These are phyloP conservation scores for Aporophyla nigra DNA, from an alignment of 2,888 invertebrate species.

Conservation along the genomic window DNA sequence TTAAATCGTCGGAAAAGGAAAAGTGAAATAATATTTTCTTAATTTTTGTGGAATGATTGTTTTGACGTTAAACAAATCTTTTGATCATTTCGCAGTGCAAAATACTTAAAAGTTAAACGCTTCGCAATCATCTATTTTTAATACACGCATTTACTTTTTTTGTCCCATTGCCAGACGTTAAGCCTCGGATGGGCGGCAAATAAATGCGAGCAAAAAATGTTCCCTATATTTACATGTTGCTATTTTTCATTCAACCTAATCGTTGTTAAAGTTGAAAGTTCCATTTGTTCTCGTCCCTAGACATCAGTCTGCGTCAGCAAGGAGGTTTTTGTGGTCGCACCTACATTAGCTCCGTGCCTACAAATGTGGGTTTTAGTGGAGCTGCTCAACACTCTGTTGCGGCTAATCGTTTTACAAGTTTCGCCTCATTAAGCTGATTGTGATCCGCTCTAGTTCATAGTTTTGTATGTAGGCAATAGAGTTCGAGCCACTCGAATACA, in stretches of 20 bases:
- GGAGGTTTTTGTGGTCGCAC: constrained; percentile 78
- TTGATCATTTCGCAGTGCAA: neutral
- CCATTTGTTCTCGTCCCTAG: constrained; percentile 79
- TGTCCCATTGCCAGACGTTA: constrained; percentile 16
- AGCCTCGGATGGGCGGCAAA: constrained; percentile 27
- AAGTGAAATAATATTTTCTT: neutral
- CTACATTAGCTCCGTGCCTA: constrained; percentile 71
- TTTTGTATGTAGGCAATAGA: constrained; percentile 49
- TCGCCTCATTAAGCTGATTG: constrained; percentile 76
- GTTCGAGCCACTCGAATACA: constrained; percentile 26
- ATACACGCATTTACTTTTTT: neutral
- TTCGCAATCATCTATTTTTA: constrained; percentile 12
- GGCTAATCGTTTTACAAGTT: constrained; percentile 79
- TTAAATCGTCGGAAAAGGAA: neutral
- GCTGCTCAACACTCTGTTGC: constrained; percentile 71
- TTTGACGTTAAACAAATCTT: neutral
- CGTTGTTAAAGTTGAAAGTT: constrained; percentile 71
- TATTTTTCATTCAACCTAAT: constrained; percentile 74
- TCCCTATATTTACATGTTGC: constrained; percentile 63
- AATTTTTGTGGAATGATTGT: neutral
- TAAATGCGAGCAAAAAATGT: constrained; percentile 52
- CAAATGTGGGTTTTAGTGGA: constrained; percentile 74
- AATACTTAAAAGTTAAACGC: neutral
- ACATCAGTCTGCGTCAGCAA: constrained; percentile 77
- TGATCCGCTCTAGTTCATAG: constrained; percentile 61